phyloP scores from a whole-genome alignment of 2,888 invertebrate species.

The Cheilosia scutellata region DNA sequence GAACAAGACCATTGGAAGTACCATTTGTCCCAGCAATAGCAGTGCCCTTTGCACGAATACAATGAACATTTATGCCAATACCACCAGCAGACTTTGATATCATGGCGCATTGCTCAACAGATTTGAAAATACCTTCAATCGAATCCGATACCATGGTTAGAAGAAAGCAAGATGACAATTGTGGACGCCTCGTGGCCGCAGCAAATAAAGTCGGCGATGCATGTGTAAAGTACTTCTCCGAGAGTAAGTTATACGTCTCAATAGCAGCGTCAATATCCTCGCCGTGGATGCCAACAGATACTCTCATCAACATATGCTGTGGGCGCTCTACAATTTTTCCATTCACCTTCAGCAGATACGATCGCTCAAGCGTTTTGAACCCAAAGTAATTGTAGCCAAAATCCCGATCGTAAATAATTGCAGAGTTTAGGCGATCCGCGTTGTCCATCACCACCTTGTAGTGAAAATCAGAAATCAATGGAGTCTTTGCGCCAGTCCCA shows the following conservation, averaged over 20 bases:
- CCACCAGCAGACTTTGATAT: conserved; percentile 99
- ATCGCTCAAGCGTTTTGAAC: conserved; percentile 98
- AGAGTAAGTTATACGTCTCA: conserved; percentile 97
- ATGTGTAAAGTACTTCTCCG: conserved; percentile 98
- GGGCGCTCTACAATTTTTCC: conserved; percentile 97
- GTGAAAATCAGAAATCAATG: conserved; percentile 94
- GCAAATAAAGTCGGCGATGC: conserved; percentile 99
- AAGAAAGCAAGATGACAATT: conserved; percentile 97
- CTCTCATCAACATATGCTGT: conserved; percentile 99
- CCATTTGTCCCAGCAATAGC: conserved; percentile 98
- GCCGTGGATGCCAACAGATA: conserved; percentile 97
- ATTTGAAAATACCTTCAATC: conserved; percentile 97
- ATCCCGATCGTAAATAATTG: conserved; percentile 98
- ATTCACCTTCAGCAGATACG: conserved; percentile 96
- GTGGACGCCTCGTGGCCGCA: conserved; percentile 95
- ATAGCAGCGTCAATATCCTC: conserved; percentile 96
- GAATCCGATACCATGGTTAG: conserved; percentile 97
- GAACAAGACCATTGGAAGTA: conserved; percentile 96
- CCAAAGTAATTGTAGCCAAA: conserved; percentile 99
- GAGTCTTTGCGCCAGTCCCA: conserved; percentile 88
- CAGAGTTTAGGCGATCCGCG: conserved; percentile 95
- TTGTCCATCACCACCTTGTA: conserved; percentile 93
- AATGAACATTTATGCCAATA: conserved; percentile 98
- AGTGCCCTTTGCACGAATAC: conserved; percentile 95
- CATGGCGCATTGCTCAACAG: conserved; percentile 95